These are phyloP conservation scores for Agriopis aurantiaria DNA, from an alignment of 2,888 invertebrate genomes.

Conservation along the genomic window DNA sequence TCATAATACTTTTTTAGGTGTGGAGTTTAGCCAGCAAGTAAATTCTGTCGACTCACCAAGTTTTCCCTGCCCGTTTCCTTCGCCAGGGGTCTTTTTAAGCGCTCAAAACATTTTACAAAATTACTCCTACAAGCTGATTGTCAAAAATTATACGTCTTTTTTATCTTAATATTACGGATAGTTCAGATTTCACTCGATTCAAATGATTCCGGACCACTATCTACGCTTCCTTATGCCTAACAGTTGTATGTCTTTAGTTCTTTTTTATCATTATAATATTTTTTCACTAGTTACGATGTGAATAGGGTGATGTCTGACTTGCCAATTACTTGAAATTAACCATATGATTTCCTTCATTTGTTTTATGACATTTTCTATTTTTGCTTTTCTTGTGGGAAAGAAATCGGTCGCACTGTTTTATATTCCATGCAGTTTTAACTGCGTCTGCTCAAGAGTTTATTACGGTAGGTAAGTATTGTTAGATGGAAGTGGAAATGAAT, in stretches of 20 bases:
- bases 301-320: conserved; percentile 76
- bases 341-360: conserved; percentile 84
- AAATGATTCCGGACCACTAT: conserved; percentile 59
- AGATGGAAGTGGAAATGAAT: background rate
- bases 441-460: background rate
- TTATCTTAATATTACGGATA: conserved; percentile 73
- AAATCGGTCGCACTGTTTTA: conserved; percentile 38
- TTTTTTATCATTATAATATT: conserved; percentile 69
- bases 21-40: background rate
- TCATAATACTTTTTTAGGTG: background rate
- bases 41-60: conserved; percentile 40
- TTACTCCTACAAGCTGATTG: conserved; percentile 61
- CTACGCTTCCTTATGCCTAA: conserved; percentile 69
- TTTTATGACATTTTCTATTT: conserved; percentile 73
- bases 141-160: conserved; percentile 57
- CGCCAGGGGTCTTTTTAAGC: conserved; percentile 42
- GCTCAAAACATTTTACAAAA: conserved; percentile 70
- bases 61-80: conserved; percentile 35
- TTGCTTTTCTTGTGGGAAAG: conserved; percentile 58
- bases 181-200: conserved; percentile 69
- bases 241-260: conserved; percentile 60
- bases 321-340: conserved; percentile 78
- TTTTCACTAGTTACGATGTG: conserved; percentile 65
- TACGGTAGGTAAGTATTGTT: background rate
- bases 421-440: conserved; percentile 30